Conservation (phyloP, 2,113 vertebrate genomes). For the Alaudala cheleensis region DNA sequence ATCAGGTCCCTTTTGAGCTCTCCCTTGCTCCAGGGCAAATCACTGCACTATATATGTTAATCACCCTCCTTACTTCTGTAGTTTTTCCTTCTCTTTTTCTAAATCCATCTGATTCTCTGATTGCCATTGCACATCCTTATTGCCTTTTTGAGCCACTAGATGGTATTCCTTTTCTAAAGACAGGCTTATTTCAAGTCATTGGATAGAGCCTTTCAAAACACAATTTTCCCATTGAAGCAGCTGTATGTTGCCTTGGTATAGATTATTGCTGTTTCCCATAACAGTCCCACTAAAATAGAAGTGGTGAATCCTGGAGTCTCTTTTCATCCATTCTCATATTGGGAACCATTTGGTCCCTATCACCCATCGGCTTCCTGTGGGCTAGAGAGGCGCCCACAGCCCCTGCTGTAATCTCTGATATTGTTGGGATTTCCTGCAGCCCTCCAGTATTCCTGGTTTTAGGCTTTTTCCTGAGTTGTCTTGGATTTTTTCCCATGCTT, state of each 20-base stretch:
- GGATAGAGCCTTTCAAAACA: neutral
- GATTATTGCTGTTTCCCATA: neutral
- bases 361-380: slow-evolving; percentile 22
- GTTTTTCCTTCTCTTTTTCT: neutral
- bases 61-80: neutral
- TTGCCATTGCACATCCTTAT: neutral
- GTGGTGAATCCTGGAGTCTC: neutral
- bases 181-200: neutral
- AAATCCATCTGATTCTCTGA: slow-evolving; percentile 8
- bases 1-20: slow-evolving; percentile 46
- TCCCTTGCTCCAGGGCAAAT: slow-evolving; percentile 43
- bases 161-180: slow-evolving; percentile 64
- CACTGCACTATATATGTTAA: slow-evolving; percentile 39
- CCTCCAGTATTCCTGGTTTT: neutral
- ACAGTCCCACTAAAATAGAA: neutral
- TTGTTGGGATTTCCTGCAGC: slow-evolving; percentile 50
- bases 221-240: neutral
- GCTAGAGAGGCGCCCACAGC: slow-evolving; percentile 20
- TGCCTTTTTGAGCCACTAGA: slow-evolving; percentile 58
- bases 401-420: slow-evolving; percentile 38
- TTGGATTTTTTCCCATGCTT: slow-evolving; percentile 21
- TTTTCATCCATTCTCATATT: neutral
- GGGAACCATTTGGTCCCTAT: slow-evolving; percentile 35
- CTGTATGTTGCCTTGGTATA: neutral
- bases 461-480: neutral